phyloP scores from a whole-genome alignment of 2,113 vertebrate species.

The Rhynchomys soricoides region DNA sequence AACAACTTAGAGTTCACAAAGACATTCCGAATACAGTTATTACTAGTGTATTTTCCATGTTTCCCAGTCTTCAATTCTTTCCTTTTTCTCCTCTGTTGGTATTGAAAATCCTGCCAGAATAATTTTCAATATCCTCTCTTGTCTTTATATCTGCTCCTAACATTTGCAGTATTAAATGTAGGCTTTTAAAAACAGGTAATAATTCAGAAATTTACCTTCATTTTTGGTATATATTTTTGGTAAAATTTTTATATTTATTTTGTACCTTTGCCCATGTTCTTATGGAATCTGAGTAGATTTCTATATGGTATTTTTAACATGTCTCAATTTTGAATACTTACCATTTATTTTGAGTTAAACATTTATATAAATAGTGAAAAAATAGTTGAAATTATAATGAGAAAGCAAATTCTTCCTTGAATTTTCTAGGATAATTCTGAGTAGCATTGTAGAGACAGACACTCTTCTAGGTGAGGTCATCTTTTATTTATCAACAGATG shows the following conservation, averaged over 20 bases:
- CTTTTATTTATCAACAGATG: neutral
- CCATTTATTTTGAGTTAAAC: neutral
- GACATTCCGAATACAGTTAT: too few species aligned
- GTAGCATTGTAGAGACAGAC: neutral
- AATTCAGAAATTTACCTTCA: neutral
- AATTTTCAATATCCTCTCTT: neutral
- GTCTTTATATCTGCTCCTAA: neutral
- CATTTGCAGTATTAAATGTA: neutral
- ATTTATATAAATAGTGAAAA: neutral
- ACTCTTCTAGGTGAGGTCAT: neutral
- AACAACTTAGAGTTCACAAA: too few species aligned
- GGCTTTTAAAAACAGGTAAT: neutral
- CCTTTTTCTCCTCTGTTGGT: neutral
- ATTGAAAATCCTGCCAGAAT: neutral
- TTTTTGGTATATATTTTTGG: neutral
- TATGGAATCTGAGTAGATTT: neutral
- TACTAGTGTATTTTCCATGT: too few species aligned
- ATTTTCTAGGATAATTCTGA: neutral
- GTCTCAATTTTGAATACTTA: neutral
- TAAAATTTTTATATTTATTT: neutral
- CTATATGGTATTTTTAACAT: neutral
- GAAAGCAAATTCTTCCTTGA: neutral
- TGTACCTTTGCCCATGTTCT: neutral
- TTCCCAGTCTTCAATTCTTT: neutral
- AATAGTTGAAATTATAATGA: neutral